phyloP scores from a whole-genome alignment of 2,888 invertebrate genomes.

The Margaritifera margaritifera region DNA sequence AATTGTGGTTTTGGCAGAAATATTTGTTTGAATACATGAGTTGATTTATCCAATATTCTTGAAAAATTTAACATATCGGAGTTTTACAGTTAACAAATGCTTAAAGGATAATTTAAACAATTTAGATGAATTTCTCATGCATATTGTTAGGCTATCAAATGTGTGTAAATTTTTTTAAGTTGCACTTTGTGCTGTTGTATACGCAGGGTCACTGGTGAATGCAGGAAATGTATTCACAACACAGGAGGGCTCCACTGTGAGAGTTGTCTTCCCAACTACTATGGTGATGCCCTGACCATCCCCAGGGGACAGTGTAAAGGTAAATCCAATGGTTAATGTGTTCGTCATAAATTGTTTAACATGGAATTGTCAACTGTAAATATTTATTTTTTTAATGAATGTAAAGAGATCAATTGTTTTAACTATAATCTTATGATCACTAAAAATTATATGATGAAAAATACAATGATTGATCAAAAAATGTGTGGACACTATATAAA shows the following conservation, averaged over 20 bases:
- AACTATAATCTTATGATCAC: no score
- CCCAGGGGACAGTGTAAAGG: slow-evolving; percentile 86
- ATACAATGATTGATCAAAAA: no score
- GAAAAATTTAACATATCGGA: no score
- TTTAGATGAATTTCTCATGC: no score
- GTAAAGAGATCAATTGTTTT: no score
- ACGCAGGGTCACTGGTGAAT: slow-evolving; percentile 89
- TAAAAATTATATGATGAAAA: no score
- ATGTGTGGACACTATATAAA: no score
- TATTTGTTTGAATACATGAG: no score
- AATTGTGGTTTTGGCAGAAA: no score
- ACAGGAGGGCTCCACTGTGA: slow-evolving; percentile 95
- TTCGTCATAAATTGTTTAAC: not conserved
- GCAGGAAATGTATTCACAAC: slow-evolving; percentile 96
- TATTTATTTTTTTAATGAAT: not conserved
- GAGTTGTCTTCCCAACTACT: slow-evolving; percentile 91
- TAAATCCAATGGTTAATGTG: slow-evolving; percentile 38
- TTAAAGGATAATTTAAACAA: no score
- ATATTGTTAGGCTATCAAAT: not conserved
- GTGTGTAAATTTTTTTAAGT: not conserved
- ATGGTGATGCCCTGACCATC: slow-evolving; percentile 92
- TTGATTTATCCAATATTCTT: no score
- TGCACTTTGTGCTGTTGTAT: not conserved
- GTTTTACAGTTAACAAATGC: no score
- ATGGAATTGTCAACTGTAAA: not conserved